Evolutionary conservation across 2,888 invertebrate genomes (phyloP).

Genomic region (Monopis laevigella): DNA sequence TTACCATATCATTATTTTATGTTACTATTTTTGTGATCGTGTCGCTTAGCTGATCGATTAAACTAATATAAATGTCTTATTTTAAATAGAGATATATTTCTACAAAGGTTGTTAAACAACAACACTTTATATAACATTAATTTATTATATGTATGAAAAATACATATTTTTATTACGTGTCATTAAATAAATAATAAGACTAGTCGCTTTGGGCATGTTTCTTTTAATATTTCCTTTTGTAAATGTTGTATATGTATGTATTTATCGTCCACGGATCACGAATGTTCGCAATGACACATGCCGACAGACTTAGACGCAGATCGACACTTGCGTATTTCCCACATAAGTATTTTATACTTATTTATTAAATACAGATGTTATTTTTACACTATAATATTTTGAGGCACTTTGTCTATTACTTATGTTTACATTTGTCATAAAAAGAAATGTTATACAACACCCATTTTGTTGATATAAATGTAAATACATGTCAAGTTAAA

Average conservation of each 20-base stretch:
- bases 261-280: too few relatives aligned
- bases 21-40: too few relatives aligned
- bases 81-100: background rate
- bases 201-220: too few relatives aligned
- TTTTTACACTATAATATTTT: constrained; percentile 14
- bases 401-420: constrained; percentile 37
- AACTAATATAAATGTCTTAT: background rate
- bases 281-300: too few relatives aligned
- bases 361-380: background rate
- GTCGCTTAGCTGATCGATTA: background rate
- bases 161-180: background rate
- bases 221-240: too few relatives aligned
- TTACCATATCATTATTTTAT: too few relatives aligned
- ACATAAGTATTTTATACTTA: too few relatives aligned
- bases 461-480: constrained; percentile 69
- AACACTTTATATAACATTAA: background rate
- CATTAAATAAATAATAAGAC: too few relatives aligned
- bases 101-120: background rate
- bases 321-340: too few relatives aligned
- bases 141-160: background rate
- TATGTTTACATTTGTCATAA: constrained; percentile 51
- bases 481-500: constrained; percentile 69
- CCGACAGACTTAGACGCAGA: too few relatives aligned
- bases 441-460: constrained; percentile 67
- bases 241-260: too few relatives aligned